Evolutionary conservation across 2,888 invertebrate genomes (phyloP).

Genomic region (Dyspetes luteomarginatus): DNA sequence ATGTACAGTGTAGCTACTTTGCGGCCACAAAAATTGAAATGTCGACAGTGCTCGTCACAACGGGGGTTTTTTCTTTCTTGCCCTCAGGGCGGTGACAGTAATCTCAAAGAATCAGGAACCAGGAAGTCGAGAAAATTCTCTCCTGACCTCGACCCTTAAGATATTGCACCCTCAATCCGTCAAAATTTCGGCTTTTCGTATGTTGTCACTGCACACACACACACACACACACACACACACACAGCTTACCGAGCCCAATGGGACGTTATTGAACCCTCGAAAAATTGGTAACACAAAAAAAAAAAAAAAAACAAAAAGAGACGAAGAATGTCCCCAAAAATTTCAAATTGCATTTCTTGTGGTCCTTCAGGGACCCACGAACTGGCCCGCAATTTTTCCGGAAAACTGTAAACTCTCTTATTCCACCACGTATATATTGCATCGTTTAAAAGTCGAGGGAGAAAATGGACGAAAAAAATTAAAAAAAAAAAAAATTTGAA

Average conservation of each 20-base stretch:
- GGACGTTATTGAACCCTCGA: not conserved
- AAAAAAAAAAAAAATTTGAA: no score
- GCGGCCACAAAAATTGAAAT: constrained; percentile 72
- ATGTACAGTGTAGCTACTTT: constrained; percentile 63
- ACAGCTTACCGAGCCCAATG: constrained; percentile 33
- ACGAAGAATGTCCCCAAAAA: no score
- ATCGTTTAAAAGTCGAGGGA: no score
- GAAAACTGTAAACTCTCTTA: no score
- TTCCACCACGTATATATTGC: no score
- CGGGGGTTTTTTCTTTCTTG: constrained; percentile 62
- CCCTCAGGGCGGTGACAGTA: not conserved
- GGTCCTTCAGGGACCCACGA: no score
- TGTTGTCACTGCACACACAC: constrained; percentile 4
- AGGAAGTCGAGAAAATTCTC: constrained; percentile 68
- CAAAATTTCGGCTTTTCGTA: constrained; percentile 57
- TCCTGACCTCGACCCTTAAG: constrained; percentile 56
- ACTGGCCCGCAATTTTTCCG: no score
- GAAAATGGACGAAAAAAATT: no score
- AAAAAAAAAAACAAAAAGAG: no score
- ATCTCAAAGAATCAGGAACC: constrained; percentile 56
- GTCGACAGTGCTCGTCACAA: constrained; percentile 60
- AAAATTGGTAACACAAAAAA: no score
- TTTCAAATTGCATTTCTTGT: no score
- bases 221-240: no score
- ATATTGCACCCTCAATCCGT: constrained; percentile 69